Evolutionary conservation across 2,888 invertebrate species (phyloP).

Genomic region (Gandaritis pyraliata): DNA sequence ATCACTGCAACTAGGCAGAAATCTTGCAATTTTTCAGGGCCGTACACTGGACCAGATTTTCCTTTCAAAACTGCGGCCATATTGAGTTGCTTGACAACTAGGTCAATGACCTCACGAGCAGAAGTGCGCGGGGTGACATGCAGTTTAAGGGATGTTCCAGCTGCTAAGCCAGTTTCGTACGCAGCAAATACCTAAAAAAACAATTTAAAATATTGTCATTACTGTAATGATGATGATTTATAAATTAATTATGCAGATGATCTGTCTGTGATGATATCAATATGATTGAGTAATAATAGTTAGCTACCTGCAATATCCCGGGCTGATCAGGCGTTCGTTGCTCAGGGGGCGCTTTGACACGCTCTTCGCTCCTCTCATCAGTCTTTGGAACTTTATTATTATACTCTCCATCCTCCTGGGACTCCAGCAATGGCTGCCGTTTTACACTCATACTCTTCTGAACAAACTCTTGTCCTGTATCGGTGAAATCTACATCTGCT

Average conservation of each 20-base stretch:
- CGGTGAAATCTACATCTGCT: constrained; percentile 73
- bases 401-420: constrained; percentile 74
- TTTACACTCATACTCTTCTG: constrained; percentile 73
- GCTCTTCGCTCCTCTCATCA: constrained; percentile 64
- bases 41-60: constrained; percentile 93
- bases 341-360: constrained; percentile 53
- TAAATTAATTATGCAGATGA: too few relatives aligned
- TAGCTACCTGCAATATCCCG: constrained; percentile 86
- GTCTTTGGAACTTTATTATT: constrained; percentile 82
- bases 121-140: constrained; percentile 97
- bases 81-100: constrained; percentile 97
- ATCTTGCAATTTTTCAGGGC: constrained; percentile 91
- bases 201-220: constrained; percentile 8
- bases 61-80: constrained; percentile 95
- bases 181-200: constrained; percentile 95
- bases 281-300: too few relatives aligned
- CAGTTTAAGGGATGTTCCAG: constrained; percentile 96
- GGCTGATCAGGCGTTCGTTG: constrained; percentile 71
- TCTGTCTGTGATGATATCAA: too few relatives aligned
- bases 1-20: constrained; percentile 98
- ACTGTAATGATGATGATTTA: neutral
- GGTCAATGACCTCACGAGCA: constrained; percentile 96
- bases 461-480: constrained; percentile 72
- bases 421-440: constrained; percentile 77
- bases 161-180: constrained; percentile 96